Evolutionary conservation across 2,113 vertebrate genomes (phyloP).

Genomic region (Ameiurus melas): DNA sequence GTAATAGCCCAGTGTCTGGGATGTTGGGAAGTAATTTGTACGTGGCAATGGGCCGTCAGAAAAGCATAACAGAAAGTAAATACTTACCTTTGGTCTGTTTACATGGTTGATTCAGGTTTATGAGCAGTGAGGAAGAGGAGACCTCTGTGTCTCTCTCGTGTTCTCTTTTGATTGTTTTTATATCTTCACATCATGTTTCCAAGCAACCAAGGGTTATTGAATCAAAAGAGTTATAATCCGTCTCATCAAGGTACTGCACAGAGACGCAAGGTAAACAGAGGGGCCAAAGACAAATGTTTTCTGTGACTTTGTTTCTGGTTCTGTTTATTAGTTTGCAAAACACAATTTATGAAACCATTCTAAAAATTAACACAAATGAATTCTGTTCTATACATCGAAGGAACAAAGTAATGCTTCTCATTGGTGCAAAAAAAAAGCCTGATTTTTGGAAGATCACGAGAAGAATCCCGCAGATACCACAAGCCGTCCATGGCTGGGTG

Average conservation of each 20-base stretch:
- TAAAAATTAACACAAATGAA: not conserved
- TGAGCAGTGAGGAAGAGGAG: slow-evolving; percentile 41
- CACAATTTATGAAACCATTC: not conserved
- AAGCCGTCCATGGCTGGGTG: not conserved
- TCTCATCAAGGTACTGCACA: slow-evolving; percentile 16
- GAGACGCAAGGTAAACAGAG: not conserved
- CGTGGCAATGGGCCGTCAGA: slow-evolving; percentile 25
- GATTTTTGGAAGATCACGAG: not conserved
- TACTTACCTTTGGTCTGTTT: slow-evolving; percentile 61
- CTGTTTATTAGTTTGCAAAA: not conserved
- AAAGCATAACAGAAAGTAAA: slow-evolving; percentile 51
- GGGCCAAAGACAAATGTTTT: not conserved
- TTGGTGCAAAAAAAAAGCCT: not conserved
- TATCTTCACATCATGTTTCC: slow-evolving; percentile 24
- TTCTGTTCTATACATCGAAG: not conserved
- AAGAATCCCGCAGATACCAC: not conserved
- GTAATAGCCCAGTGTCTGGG: slow-evolving; percentile 28
- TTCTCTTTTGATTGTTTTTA: slow-evolving; percentile 15
- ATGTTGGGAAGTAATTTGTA: slow-evolving; percentile 49
- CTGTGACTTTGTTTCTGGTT: slow-evolving; percentile 2
- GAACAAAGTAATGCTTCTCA: not conserved
- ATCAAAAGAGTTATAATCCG: slow-evolving; percentile 26
- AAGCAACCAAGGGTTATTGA: slow-evolving; percentile 28
- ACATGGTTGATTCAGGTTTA: slow-evolving; percentile 62
- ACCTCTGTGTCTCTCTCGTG: slow-evolving; percentile 5